Conservation (phyloP, 2,888 invertebrate genomes). For the Entomobrya multifasciata region DNA sequence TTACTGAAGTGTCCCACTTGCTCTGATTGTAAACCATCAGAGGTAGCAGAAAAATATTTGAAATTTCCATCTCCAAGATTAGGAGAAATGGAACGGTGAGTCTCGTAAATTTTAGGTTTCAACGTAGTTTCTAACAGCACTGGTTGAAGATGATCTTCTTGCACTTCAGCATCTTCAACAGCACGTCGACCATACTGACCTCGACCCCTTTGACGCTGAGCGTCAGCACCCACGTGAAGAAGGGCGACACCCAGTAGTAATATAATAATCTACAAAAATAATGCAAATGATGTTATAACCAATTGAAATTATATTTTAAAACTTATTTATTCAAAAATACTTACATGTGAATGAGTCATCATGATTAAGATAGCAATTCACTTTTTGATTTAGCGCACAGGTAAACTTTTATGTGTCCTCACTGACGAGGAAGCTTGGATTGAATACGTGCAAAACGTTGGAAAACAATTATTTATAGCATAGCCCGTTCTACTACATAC, state of each 20-base stretch:
- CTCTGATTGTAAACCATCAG: slow-evolving; percentile 73
- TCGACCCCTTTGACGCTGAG: slow-evolving; percentile 40
- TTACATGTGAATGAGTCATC: neutral
- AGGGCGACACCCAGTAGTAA: neutral
- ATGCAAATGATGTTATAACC: too few relatives aligned
- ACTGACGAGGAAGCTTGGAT: too few relatives aligned
- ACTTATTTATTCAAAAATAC: neutral
- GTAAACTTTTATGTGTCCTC: too few relatives aligned
- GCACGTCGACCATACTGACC: slow-evolving; percentile 57
- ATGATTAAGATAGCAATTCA: too few relatives aligned
- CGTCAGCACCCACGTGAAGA: neutral
- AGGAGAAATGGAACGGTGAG: slow-evolving; percentile 69
- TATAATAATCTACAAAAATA: neutral
- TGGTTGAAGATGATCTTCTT: slow-evolving; percentile 28
- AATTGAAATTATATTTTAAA: slow-evolving; percentile 16
- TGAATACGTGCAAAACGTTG: too few relatives aligned
- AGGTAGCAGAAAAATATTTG: slow-evolving; percentile 67
- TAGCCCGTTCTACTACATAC: too few relatives aligned
- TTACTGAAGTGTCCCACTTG: slow-evolving; percentile 70
- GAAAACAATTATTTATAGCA: too few relatives aligned
- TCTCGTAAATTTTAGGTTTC: slow-evolving; percentile 72
- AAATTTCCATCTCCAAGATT: slow-evolving; percentile 75
- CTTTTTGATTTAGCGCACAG: too few relatives aligned
- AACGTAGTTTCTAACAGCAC: slow-evolving; percentile 17
- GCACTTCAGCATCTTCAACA: neutral